Conservation (phyloP, 2,888 invertebrate species). For the Lepidocyrtoides sp. region DNA sequence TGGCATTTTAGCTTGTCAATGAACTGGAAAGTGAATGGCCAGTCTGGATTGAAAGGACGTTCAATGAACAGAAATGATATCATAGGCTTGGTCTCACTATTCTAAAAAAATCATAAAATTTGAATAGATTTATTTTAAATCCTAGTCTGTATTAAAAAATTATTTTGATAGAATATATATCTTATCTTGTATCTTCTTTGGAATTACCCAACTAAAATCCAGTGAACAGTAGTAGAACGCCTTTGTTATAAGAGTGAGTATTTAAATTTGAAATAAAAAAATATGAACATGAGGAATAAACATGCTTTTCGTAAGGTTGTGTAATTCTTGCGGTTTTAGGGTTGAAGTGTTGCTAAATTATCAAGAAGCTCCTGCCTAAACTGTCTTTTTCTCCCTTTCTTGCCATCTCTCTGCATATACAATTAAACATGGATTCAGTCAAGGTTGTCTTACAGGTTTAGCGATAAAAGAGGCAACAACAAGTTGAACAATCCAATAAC, state of each 20-base stretch:
- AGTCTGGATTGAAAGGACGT: no score
- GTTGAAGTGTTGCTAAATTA: background rate
- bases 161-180: background rate
- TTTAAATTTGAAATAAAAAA: background rate
- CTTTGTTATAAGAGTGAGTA: background rate
- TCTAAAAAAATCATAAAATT: background rate
- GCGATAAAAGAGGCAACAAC: background rate
- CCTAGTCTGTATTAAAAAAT: background rate
- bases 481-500: background rate
- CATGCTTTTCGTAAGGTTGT: background rate
- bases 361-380: background rate
- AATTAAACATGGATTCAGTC: background rate
- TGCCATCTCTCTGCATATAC: background rate
- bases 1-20: no score
- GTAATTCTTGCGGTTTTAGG: background rate
- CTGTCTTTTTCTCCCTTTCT: background rate
- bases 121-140: background rate
- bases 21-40: no score
- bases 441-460: conserved; percentile 32
- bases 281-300: background rate
- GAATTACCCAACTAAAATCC: background rate
- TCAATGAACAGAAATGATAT: no score
- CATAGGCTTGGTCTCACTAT: no score
- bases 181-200: no score
- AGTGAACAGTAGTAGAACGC: no score